Percentiles rank a stretch among this genome's conserved stretches.
Evolutionary conservation across 1,140 invertebrate genomes (phyloP).

Genomic region (Pseudomyrmex concolor): DNA sequence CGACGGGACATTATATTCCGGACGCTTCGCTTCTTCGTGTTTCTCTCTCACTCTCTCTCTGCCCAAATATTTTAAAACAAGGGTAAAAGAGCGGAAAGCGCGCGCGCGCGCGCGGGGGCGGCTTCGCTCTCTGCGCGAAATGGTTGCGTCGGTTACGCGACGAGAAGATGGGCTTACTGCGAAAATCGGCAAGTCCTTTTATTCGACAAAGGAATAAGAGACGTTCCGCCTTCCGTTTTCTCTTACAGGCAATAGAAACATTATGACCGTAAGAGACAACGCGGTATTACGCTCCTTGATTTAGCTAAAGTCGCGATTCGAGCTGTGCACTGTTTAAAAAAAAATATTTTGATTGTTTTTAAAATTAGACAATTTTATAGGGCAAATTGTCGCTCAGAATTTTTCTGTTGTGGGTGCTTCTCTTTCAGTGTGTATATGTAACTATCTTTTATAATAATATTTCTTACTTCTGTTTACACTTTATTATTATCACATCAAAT

Average conservation of each 20-base stretch:
- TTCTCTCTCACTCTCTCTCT: slow-evolving; percentile 36
- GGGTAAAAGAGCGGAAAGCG: slow-evolving; percentile 78
- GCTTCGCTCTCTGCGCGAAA: slow-evolving; percentile 59
- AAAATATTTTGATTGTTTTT: slow-evolving; percentile 14
- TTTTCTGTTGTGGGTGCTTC: neutral
- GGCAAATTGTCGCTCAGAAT: neutral
- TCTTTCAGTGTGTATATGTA: neutral
- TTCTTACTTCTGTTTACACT: neutral
- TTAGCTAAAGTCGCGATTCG: slow-evolving; percentile 3
- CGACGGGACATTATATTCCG: slow-evolving; percentile 71
- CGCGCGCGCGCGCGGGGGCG: slow-evolving; percentile 64
- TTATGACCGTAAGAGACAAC: neutral
- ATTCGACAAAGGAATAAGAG: slow-evolving; percentile 63
- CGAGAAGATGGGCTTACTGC: slow-evolving; percentile 64
- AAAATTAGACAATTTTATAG: neutral
- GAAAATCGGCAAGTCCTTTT: slow-evolving; percentile 66
- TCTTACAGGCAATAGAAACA: neutral
- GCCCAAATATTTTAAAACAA: slow-evolving; percentile 82
- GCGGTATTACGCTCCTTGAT: slow-evolving; percentile 16
- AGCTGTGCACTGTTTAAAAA: neutral
- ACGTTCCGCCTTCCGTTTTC: slow-evolving; percentile 39
- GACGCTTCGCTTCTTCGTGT: slow-evolving; percentile 52
- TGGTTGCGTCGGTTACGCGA: slow-evolving; percentile 68
- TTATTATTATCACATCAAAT: neutral
- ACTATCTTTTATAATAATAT: slow-evolving; percentile 8